These are phyloP conservation scores for Nemurella pictetii DNA, from an alignment of 2,888 invertebrate genomes.

Conservation along the genomic window DNA sequence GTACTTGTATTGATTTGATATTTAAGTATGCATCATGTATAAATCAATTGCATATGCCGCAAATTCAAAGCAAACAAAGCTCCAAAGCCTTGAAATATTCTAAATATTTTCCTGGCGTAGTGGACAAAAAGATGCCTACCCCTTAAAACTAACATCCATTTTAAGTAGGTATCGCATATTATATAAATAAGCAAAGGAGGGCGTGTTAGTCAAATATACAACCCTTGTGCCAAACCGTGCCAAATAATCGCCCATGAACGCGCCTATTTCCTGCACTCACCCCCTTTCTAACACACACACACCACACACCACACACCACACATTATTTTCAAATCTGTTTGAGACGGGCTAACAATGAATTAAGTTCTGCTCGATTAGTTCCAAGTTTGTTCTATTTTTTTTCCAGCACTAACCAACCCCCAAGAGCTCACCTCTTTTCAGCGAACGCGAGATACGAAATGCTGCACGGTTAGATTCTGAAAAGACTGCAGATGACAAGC, in stretches of 20 bases:
- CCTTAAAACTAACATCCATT: neutral
- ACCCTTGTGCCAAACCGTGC: slow-evolving; percentile 12
- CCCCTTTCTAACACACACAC: neutral
- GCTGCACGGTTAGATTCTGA: neutral
- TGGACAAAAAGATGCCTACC: too few relatives aligned
- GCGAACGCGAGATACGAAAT: neutral
- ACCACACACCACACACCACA: slow-evolving; percentile 21
- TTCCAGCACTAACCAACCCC: slow-evolving; percentile 2
- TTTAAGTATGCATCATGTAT: too few relatives aligned
- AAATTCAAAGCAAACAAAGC: too few relatives aligned
- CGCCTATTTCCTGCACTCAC: neutral
- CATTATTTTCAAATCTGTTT: slow-evolving; percentile 41
- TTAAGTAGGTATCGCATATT: neutral
- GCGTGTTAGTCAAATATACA: neutral
- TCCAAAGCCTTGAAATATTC: neutral
- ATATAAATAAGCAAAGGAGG: neutral
- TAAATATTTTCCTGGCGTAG: too few relatives aligned
- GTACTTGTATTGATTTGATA: too few relatives aligned
- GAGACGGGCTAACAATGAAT: slow-evolving; percentile 41
- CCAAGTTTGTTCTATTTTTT: slow-evolving; percentile 35
- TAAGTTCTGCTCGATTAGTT: slow-evolving; percentile 42
- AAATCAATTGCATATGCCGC: too few relatives aligned
- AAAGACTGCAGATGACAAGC: slow-evolving; percentile 38
- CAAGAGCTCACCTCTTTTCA: neutral
- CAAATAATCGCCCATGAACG: neutral